Evolutionary conservation across 2,113 vertebrate species (phyloP).

Genomic region (Paracanthobrama guichenoti): DNA sequence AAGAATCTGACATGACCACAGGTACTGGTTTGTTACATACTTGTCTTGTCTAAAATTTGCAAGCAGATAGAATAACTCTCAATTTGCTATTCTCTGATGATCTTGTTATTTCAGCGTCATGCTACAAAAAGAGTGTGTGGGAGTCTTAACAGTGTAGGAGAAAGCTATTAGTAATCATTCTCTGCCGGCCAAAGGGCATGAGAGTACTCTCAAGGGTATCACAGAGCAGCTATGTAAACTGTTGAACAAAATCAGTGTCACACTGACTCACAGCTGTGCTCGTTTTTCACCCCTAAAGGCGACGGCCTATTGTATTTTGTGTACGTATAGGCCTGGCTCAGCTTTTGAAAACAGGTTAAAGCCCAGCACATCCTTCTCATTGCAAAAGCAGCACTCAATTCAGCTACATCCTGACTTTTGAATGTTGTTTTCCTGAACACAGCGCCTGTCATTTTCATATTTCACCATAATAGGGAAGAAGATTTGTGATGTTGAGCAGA

Average conservation of each 20-base stretch:
- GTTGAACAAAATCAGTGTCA: constrained; percentile 52
- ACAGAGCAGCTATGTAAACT: constrained; percentile 54
- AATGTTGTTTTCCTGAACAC: constrained; percentile 36
- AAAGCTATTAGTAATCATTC: constrained; percentile 62
- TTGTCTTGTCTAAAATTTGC: neutral
- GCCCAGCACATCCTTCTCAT: constrained; percentile 3
- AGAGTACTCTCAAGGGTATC: constrained; percentile 56
- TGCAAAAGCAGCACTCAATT: neutral
- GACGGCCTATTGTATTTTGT: constrained; percentile 41
- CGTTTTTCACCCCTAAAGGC: constrained; percentile 55
- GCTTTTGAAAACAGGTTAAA: constrained; percentile 46
- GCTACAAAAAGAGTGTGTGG: constrained; percentile 53
- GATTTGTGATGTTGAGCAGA: constrained; percentile 18
- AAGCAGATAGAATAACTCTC: constrained; percentile 23
- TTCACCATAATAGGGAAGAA: neutral
- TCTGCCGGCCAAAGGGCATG: constrained; percentile 59
- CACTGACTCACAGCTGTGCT: constrained; percentile 59
- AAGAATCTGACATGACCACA: neutral
- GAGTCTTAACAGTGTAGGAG: constrained; percentile 54
- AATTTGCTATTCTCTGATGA: constrained; percentile 40
- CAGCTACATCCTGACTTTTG: constrained; percentile 15
- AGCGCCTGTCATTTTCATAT: constrained; percentile 46
- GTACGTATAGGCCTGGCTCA: constrained; percentile 18
- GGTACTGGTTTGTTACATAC: neutral
- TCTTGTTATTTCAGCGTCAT: constrained; percentile 41